These are phyloP conservation scores for Mormyrus iriodes DNA, from an alignment of 2,113 vertebrate species.

Conservation along the genomic window DNA sequence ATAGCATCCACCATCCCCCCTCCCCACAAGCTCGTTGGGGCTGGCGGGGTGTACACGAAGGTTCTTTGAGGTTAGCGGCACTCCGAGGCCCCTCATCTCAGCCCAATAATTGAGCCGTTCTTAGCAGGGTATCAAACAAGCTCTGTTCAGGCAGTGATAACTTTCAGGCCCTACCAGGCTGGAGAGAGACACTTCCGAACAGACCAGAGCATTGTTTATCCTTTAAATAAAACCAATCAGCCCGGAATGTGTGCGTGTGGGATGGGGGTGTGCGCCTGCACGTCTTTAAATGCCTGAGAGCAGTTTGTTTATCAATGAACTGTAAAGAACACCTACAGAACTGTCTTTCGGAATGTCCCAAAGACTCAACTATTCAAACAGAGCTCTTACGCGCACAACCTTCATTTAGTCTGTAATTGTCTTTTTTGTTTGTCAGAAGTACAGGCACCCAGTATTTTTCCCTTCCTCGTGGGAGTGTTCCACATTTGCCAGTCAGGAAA, in stretches of 20 bases:
- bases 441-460: not conserved
- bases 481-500: not conserved
- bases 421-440: not conserved
- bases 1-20: not conserved
- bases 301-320: not conserved
- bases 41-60: not conserved
- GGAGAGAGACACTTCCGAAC: not conserved
- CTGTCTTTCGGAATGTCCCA: not conserved
- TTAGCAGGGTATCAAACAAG: conserved; percentile 9
- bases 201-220: not conserved
- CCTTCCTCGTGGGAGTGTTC: not conserved
- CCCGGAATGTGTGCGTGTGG: not conserved
- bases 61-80: not conserved
- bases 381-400: not conserved
- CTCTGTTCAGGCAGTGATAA: conserved; percentile 25
- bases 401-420: too few relatives aligned
- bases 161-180: conserved; percentile 40
- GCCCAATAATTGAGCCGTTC: conserved; percentile 33
- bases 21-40: not conserved
- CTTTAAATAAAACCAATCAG: not conserved
- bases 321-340: not conserved
- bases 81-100: conserved; percentile 22
- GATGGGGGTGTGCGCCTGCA: not conserved
- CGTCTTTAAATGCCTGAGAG: not conserved
- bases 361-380: not conserved